Evolutionary conservation across 2,113 vertebrate species (phyloP).

Genomic region (Oxygymnocypris stewartii): DNA sequence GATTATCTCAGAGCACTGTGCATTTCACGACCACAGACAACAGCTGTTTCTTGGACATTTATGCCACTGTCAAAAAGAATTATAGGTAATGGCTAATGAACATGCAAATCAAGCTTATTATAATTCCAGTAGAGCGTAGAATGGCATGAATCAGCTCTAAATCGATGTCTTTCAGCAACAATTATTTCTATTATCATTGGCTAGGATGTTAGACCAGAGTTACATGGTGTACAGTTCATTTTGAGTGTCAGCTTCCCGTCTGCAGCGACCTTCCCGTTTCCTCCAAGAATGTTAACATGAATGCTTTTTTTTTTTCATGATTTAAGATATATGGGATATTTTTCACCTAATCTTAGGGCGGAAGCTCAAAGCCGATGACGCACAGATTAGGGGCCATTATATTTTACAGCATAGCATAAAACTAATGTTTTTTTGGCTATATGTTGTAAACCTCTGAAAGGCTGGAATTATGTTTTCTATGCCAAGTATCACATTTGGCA

Average conservation of each 20-base stretch:
- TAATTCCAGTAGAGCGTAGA: neutral
- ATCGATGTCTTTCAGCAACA: slow-evolving; percentile 44
- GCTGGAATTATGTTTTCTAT: slow-evolving; percentile 35
- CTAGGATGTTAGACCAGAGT: slow-evolving; percentile 39
- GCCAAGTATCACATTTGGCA: slow-evolving; percentile 32
- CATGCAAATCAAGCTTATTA: neutral
- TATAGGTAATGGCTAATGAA: slow-evolving; percentile 42
- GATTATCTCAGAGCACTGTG: slow-evolving; percentile 34
- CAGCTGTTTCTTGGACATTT: slow-evolving; percentile 52
- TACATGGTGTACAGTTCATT: slow-evolving; percentile 43
- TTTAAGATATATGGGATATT: slow-evolving; percentile 25
- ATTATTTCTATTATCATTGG: slow-evolving; percentile 51
- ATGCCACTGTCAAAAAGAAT: slow-evolving; percentile 48
- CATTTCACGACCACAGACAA: slow-evolving; percentile 32
- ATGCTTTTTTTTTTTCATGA: slow-evolving; percentile 14
- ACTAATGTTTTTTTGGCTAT: slow-evolving; percentile 26
- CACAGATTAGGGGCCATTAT: slow-evolving; percentile 41
- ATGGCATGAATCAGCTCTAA: slow-evolving; percentile 21
- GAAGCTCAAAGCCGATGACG: slow-evolving; percentile 6
- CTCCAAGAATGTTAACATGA: slow-evolving; percentile 31
- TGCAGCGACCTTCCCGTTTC: slow-evolving; percentile 35
- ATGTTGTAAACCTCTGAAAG: slow-evolving; percentile 27
- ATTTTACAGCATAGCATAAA: slow-evolving; percentile 38
- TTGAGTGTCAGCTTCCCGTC: slow-evolving; percentile 39
- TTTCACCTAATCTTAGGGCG: slow-evolving; percentile 9